phyloP scores from a whole-genome alignment of 37 sponge, comb jelly and placozoan genomes.

The Aplysina aerophoba region DNA sequence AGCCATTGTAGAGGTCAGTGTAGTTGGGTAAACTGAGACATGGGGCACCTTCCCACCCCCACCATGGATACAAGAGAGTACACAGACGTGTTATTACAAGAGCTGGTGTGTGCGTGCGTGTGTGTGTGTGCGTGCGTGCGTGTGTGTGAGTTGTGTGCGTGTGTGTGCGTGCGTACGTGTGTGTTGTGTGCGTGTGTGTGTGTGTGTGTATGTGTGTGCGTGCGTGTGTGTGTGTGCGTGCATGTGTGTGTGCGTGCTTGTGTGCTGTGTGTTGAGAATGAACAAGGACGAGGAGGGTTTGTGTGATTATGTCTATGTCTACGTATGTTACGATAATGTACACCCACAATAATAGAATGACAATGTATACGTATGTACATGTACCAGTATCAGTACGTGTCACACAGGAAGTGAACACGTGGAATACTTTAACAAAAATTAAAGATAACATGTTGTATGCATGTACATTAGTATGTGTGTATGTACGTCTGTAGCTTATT shows the following conservation, averaged over 20 bases:
- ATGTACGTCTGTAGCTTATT: slow-evolving; percentile 24
- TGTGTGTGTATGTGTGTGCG: slow-evolving; percentile 3
- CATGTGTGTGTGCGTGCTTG: slow-evolving; percentile 3
- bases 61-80: too few relatives aligned
- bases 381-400: slow-evolving; percentile 24
- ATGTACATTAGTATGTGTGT: slow-evolving; percentile 31
- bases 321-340: too few relatives aligned
- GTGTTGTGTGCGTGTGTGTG: slow-evolving; percentile 8
- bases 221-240: slow-evolving; percentile 8
- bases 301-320: too few relatives aligned
- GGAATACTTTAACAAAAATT: background rate
- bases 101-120: background rate
- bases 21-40: too few relatives aligned
- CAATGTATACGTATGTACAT: slow-evolving; percentile 25
- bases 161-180: slow-evolving; percentile 17
- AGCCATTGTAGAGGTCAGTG: too few relatives aligned
- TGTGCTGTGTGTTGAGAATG: slow-evolving; percentile 21
- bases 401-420: slow-evolving; percentile 2
- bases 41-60: too few relatives aligned
- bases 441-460: background rate
- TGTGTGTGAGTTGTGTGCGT: too few relatives aligned
- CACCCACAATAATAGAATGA: background rate
- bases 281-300: too few relatives aligned
- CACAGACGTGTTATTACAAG: background rate
- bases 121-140: slow-evolving; percentile 23